Evolutionary conservation across 2,797 vertebrate species (phyloP).

Genomic region (Enteromius afrohamiltoni): DNA sequence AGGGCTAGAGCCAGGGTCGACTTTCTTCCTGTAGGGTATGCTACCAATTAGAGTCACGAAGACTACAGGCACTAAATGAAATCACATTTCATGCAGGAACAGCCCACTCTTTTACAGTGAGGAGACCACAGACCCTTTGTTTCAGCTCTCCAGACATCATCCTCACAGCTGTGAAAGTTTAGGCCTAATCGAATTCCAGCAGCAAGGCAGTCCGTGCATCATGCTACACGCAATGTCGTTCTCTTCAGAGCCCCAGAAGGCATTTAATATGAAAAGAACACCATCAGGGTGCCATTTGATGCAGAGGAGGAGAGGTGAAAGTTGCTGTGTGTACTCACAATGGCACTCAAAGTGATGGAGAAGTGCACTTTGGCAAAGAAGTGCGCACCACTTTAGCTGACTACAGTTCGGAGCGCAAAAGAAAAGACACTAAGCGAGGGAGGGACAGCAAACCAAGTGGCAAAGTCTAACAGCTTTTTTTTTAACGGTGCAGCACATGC

Average conservation of each 20-base stretch:
- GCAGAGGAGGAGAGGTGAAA: constrained; percentile 7
- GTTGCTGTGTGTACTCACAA: constrained; percentile 34
- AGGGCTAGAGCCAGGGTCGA: constrained; percentile 18
- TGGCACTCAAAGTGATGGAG: constrained; percentile 19
- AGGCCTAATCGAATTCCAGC: constrained; percentile 57
- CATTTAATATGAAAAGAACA: constrained; percentile 34
- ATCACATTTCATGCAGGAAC: constrained; percentile 50
- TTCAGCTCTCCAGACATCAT: constrained; percentile 44
- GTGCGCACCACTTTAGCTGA: constrained; percentile 19
- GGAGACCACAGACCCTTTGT: constrained; percentile 51
- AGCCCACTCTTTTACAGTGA: constrained; percentile 47
- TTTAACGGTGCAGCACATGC: constrained; percentile 53
- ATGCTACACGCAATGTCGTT: constrained; percentile 30
- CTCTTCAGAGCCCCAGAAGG: constrained; percentile 22
- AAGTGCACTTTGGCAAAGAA: constrained; percentile 17
- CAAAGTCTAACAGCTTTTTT: constrained; percentile 44
- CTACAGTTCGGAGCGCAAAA: constrained; percentile 19
- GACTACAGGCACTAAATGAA: constrained; percentile 55
- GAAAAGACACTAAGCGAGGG: constrained; percentile 7
- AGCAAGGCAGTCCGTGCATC: constrained; percentile 35
- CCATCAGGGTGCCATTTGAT: constrained; percentile 39
- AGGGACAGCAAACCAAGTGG: constrained; percentile 27
- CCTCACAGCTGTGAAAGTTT: constrained; percentile 58
- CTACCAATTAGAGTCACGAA: constrained; percentile 52
- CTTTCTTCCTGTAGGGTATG: constrained; percentile 44